phyloP scores from a whole-genome alignment of 2,888 invertebrate genomes.

The Drepanosiphum platanoidis region DNA sequence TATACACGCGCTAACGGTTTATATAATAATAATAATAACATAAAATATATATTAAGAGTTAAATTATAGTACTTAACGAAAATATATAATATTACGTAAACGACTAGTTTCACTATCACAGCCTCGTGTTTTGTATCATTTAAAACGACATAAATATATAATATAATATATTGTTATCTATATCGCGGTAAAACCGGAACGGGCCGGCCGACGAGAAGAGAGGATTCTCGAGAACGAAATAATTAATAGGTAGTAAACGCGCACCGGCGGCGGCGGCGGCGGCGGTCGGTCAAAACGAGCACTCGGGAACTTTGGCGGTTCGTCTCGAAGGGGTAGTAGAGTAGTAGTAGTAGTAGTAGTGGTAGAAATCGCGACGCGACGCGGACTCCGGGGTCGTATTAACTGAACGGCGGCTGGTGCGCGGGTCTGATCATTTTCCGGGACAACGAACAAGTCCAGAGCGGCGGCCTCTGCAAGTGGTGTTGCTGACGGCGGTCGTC shows the following conservation, averaged over 20 bases:
- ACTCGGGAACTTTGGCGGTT: too few relatives aligned
- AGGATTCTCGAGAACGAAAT: not conserved
- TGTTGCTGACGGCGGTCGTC: slow-evolving; percentile 54
- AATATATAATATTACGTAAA: slow-evolving; percentile 40
- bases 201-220: not conserved
- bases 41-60: slow-evolving; percentile 9
- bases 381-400: slow-evolving; percentile 9
- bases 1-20: too few relatives aligned
- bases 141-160: slow-evolving; percentile 2
- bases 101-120: slow-evolving; percentile 62
- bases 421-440: slow-evolving; percentile 58
- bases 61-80: not conserved
- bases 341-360: too few relatives aligned
- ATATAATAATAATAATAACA: slow-evolving; percentile 8
- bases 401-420: slow-evolving; percentile 62
- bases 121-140: slow-evolving; percentile 37
- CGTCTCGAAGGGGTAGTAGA: too few relatives aligned
- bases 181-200: not conserved
- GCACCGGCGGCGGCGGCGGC: too few relatives aligned
- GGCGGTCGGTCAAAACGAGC: too few relatives aligned
- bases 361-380: too few relatives aligned
- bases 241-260: not conserved
- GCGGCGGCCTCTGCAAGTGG: slow-evolving; percentile 57
- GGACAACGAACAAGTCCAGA: slow-evolving; percentile 54
- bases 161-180: not conserved